Evolutionary conservation across 2,113 vertebrate genomes (phyloP), one percentile per base, ranked within the genome.

Genomic region (Podarcis muralis): DNA sequence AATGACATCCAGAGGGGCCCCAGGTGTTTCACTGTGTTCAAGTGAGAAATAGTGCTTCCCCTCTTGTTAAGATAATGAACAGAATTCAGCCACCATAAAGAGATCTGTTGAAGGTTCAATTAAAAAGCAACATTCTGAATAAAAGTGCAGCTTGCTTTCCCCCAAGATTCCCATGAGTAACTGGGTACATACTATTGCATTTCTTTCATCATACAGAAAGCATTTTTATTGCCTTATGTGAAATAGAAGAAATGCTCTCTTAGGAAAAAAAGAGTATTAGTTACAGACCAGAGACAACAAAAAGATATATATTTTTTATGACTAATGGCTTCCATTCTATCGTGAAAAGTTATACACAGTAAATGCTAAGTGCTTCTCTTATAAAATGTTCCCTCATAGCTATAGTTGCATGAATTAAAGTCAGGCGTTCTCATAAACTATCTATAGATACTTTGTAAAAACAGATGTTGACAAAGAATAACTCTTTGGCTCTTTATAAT

Each of bases 321-420:
- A 89, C 35, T 89, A 30, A 79, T 9, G 3, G 5, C 4, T 91
- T 91, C 27, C 9, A 81, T 89, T 81, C 40, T 4, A 8, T 81
- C 84, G 84, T 86, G 71, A 79, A 89, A 91, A 1, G 25, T 89
- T 85, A 66, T 30, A 71, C 15, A 75, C 2, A 87, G 13, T 25
- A 86, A 91, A 62, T 62, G 2, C 16, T 87, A 92, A 87, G 69
- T 65, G 57, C 22, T 4, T 15, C 6, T 18, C 83, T 84, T 53
- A 5, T 48, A 81, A 79, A 75, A 23, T 0, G 1, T 30, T 69
- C 5, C 25, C 16, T 86, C 83, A 72, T 59, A 88, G 85, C 2
- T 76, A 92, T 85, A 87, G 1, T 6, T 37, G 0, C 65, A 23
- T 22, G 4, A 30, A 2, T 90, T 77, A 88, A 20, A 32, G 74